phyloP scores from a whole-genome alignment of 2,113 vertebrate genomes.

The Pterocles gutturalis region DNA sequence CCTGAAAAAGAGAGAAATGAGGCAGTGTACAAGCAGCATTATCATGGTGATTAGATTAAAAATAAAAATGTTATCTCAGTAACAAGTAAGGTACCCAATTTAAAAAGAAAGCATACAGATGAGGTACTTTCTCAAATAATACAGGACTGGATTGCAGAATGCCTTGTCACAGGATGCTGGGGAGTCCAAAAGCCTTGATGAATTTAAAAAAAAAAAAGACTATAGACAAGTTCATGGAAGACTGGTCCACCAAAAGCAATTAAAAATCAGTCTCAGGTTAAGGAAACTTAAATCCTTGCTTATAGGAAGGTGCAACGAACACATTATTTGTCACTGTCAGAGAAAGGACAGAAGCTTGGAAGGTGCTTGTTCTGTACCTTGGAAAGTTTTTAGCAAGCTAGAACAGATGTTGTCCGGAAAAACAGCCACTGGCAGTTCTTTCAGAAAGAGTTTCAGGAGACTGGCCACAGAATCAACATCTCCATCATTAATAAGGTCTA shows the following conservation, averaged over 20 bases:
- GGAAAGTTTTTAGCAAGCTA: constrained; percentile 66
- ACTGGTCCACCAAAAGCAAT: neutral
- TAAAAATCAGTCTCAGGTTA: neutral
- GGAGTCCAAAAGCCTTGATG: neutral
- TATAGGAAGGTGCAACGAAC: neutral
- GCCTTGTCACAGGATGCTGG: neutral
- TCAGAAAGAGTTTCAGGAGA: constrained; percentile 84
- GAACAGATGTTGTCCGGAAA: constrained; percentile 74
- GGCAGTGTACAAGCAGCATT: neutral
- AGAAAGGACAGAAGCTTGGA: neutral
- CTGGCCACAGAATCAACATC: constrained; percentile 83
- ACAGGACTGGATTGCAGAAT: neutral
- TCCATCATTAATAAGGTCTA: constrained; percentile 75
- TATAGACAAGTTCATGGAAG: neutral
- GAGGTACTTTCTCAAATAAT: neutral
- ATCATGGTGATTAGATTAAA: neutral
- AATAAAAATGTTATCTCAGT: neutral
- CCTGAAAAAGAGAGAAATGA: neutral
- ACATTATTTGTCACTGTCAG: neutral
- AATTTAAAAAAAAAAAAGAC: neutral
- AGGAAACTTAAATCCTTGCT: neutral
- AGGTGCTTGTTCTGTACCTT: constrained; percentile 55
- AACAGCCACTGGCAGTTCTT: constrained; percentile 81
- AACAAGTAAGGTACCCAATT: neutral
- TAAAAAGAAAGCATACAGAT: neutral